Evolutionary conservation across 2,888 invertebrate species (phyloP).

Genomic region (Apotomis betuletana): DNA sequence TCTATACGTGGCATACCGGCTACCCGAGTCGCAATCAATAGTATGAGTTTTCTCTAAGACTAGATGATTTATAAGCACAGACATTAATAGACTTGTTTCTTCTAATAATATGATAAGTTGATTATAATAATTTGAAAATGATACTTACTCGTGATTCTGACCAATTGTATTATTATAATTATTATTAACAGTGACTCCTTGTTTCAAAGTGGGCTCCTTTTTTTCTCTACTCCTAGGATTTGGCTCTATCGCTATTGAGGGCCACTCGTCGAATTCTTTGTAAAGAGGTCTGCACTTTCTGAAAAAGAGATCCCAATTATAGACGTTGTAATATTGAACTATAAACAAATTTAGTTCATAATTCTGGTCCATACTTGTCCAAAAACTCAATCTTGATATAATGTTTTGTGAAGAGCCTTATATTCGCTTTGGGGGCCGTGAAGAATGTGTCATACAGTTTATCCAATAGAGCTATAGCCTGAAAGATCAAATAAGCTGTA

Average conservation of each 20-base stretch:
- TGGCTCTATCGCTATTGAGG: slow-evolving; percentile 78
- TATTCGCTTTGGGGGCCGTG: slow-evolving; percentile 82
- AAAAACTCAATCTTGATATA: slow-evolving; percentile 89
- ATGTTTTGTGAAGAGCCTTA: slow-evolving; percentile 85
- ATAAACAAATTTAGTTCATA: slow-evolving; percentile 48
- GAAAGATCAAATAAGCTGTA: slow-evolving; percentile 78
- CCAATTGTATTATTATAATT: slow-evolving; percentile 51
- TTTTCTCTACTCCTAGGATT: slow-evolving; percentile 69
- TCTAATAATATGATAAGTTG: not conserved
- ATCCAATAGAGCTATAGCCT: slow-evolving; percentile 86
- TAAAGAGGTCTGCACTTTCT: slow-evolving; percentile 85
- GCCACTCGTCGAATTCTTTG: slow-evolving; percentile 86
- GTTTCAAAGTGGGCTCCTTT: slow-evolving; percentile 60
- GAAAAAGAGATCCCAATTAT: slow-evolving; percentile 46
- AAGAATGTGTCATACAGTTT: slow-evolving; percentile 85
- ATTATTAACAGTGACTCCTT: slow-evolving; percentile 51
- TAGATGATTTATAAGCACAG: too few species aligned
- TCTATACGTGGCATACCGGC: too few species aligned
- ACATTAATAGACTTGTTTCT: too few species aligned
- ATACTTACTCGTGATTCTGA: slow-evolving; percentile 64
- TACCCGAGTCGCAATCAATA: too few species aligned
- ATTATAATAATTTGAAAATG: not conserved
- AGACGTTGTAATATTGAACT: slow-evolving; percentile 3
- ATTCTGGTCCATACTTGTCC: slow-evolving; percentile 82
- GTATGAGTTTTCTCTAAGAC: too few species aligned